Evolutionary conservation across 1,140 invertebrate genomes (phyloP).

Genomic region (Aphelenchoides avenae): DNA sequence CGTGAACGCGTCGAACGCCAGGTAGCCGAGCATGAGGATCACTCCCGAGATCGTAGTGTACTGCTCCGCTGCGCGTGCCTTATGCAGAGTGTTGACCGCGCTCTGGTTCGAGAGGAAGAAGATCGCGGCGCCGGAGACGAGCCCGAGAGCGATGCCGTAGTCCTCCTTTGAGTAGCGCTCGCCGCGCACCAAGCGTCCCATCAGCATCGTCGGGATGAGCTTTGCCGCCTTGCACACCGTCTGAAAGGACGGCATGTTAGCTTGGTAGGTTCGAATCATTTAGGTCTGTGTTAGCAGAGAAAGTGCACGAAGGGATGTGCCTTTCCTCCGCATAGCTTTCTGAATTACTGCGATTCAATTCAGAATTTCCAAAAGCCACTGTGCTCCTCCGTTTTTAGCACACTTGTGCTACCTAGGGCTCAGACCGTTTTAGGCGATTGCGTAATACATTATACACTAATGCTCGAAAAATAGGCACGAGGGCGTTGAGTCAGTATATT

Average conservation of each 20-base stretch:
- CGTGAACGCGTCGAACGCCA: constrained; percentile 94
- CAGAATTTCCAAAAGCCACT: constrained; percentile 66
- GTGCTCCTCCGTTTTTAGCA: too few relatives aligned
- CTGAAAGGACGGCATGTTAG: constrained; percentile 60
- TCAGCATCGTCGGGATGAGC: constrained; percentile 94
- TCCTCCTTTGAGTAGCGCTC: constrained; percentile 81
- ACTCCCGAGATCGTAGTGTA: constrained; percentile 82
- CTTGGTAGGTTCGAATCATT: too few relatives aligned
- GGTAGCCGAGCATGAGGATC: constrained; percentile 79
- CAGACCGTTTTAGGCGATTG: too few relatives aligned
- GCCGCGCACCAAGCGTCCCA: constrained; percentile 83
- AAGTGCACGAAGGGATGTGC: not conserved
- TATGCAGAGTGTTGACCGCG: too few relatives aligned
- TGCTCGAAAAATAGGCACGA: too few relatives aligned
- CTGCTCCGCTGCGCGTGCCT: constrained; percentile 25
- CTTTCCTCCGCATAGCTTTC: not conserved
- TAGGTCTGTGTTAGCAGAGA: not conserved
- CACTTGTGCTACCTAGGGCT: too few relatives aligned
- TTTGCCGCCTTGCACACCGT: constrained; percentile 88
- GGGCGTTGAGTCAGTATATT: too few relatives aligned
- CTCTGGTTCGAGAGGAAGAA: constrained; percentile 66
- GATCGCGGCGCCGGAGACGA: constrained; percentile 73
- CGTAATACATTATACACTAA: too few relatives aligned
- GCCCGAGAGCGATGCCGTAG: constrained; percentile 80
- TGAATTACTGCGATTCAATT: not conserved